phyloP scores from a whole-genome alignment of 2,797 vertebrate genomes.

The Harpagifer antarcticus region DNA sequence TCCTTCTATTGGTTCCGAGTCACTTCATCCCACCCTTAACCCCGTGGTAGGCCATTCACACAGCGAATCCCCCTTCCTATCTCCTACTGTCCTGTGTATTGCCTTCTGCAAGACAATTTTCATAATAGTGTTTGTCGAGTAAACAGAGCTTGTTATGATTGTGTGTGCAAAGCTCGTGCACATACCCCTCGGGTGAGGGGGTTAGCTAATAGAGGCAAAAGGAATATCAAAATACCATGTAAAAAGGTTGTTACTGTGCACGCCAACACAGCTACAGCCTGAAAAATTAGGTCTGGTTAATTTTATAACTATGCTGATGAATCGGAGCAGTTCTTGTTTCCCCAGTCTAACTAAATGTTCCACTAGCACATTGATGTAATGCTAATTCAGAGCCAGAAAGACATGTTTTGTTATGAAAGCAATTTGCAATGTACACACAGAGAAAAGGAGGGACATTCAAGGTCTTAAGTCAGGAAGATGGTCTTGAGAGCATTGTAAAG shows the following conservation, averaged over 20 bases:
- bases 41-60: constrained; percentile 31
- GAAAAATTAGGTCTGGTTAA: constrained; percentile 14
- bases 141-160: constrained; percentile 66
- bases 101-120: constrained; percentile 55
- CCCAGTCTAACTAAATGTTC: constrained; percentile 9
- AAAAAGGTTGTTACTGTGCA: constrained; percentile 12
- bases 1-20: constrained; percentile 76
- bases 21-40: constrained; percentile 69
- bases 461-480: not conserved
- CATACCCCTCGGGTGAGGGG: constrained; percentile 33
- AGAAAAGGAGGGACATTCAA: not conserved
- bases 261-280: constrained; percentile 8
- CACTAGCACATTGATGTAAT: constrained; percentile 16
- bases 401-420: constrained; percentile 7
- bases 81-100: constrained; percentile 28
- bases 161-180: constrained; percentile 50
- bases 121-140: constrained; percentile 68
- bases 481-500: constrained; percentile 8
- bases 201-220: constrained; percentile 54
- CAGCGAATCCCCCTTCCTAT: constrained; percentile 12
- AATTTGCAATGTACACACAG: constrained; percentile 9
- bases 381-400: constrained; percentile 29
- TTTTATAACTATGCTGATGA: constrained; percentile 26
- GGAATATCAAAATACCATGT: constrained; percentile 35
- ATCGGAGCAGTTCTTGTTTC: constrained; percentile 22